Base-by-base conservation (phyloP, 2,888 invertebrate genomes). In the Scelioninae gen. 1 region DNA sequence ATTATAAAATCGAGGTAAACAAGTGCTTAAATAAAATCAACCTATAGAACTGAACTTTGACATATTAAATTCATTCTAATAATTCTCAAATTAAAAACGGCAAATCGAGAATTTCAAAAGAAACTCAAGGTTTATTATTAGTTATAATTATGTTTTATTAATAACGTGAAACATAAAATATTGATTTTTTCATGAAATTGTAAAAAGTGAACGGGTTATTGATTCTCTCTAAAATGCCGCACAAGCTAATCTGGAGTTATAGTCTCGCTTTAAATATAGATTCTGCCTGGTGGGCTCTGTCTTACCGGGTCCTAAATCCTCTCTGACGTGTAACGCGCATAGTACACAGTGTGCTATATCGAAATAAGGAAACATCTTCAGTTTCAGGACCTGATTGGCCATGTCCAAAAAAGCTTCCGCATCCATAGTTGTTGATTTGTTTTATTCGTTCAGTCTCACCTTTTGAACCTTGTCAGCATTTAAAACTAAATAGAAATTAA, bases 351-450 rank as follows among this genome's bases (percentile, higher is more conserved):
- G 98, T 88, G 99, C 99, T 90, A 99, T 96, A 93, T 99, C 99
- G 93, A 99, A 99, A 94, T 98, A 99, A 71, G 99, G 99, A 92
- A 97, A 99, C 99, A 99, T 99, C 95, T 99, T 98, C 88, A 99
- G 94, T 93, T 99, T 98, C 89, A 98, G 98, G 94, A 99, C 98
- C 95, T 98, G 97, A 94, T 98, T 98, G 94, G 99, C 99, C 95
- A 99, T 95, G 93, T 99, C 98, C 92, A 99, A 94, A 94, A 99
- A 98, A 85, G 98, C 96, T 94, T 98, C 98, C 92, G 98, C 97
- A 95, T 98, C 98, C 97, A 98, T 98, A 93, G 89, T 92, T 77
- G 83, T 56, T 38, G 31, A n/a, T 65, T 60, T 66, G 15, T 53
- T 55, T 32, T 31, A 16, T 53, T 6, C 16, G 11, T 23, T 40